Percentiles rank a stretch among this genome's conserved stretches.
Evolutionary conservation across 2,888 invertebrate species (phyloP).

Genomic region (Xestia ashworthii): DNA sequence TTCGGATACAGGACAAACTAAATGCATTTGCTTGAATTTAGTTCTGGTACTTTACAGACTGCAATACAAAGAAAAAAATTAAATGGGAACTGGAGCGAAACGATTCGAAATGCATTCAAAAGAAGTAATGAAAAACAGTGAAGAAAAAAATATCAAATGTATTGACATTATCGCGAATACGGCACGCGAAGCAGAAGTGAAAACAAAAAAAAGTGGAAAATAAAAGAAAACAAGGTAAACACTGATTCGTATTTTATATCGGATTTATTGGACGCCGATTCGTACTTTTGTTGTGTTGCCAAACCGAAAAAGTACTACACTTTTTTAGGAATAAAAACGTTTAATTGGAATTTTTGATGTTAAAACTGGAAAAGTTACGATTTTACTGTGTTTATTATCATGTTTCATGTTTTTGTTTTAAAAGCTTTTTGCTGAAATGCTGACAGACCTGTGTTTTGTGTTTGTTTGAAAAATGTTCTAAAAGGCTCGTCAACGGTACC

Average conservation of each 20-base stretch:
- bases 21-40: not conserved
- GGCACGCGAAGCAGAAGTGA: constrained; percentile 61
- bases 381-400: constrained; percentile 20
- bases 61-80: constrained; percentile 3
- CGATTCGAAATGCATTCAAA: constrained; percentile 13
- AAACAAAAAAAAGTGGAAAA: constrained; percentile 71
- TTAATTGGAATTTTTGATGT: constrained; percentile 34
- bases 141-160: constrained; percentile 41
- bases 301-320: constrained; percentile 48
- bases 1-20: not conserved
- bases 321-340: constrained; percentile 39
- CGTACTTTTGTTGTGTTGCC: constrained; percentile 66
- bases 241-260: constrained; percentile 77
- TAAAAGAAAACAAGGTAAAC: constrained; percentile 78
- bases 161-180: constrained; percentile 58
- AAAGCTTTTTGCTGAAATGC: constrained; percentile 19
- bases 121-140: constrained; percentile 5
- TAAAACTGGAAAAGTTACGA: constrained; percentile 32
- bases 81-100: constrained; percentile 31
- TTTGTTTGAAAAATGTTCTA: not conserved
- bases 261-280: constrained; percentile 74
- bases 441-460: constrained; percentile 13
- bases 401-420: constrained; percentile 21
- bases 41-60: not conserved
- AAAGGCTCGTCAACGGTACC: not conserved